phyloP scores from a whole-genome alignment of 2,113 vertebrate genomes.

The Amia ocellicauda region DNA sequence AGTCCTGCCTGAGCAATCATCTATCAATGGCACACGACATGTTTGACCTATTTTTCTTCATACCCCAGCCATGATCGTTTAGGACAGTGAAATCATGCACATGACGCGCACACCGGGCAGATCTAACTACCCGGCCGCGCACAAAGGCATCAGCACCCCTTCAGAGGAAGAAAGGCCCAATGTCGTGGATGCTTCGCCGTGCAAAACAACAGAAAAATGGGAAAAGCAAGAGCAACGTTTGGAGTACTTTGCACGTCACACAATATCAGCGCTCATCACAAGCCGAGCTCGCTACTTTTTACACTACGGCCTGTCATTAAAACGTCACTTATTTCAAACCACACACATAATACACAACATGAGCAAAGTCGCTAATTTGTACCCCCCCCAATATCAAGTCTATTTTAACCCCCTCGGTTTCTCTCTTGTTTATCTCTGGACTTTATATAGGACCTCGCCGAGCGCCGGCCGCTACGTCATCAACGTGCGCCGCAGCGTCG shows the following conservation, averaged over 20 bases:
- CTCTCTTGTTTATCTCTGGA: conserved; percentile 16
- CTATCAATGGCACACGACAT: not conserved
- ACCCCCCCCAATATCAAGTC: conserved; percentile 2
- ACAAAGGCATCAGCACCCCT: not conserved
- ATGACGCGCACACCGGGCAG: not conserved
- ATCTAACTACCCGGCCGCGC: not conserved
- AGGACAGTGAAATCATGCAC: not conserved
- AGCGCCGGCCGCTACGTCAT: conserved; percentile 23
- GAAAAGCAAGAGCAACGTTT: not conserved
- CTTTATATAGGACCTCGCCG: conserved; percentile 6
- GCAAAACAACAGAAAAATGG: too few species aligned
- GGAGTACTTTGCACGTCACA: not conserved
- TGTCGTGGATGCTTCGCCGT: too few species aligned
- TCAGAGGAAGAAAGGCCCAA: too few species aligned
- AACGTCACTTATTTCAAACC: conserved; percentile 8
- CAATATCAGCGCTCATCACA: not conserved
- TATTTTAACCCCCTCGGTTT: conserved; percentile 2
- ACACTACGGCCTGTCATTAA: not conserved
- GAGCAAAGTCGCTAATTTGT: too few species aligned
- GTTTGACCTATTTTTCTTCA: not conserved
- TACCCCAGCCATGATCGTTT: not conserved
- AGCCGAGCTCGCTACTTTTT: not conserved
- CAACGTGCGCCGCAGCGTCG: conserved; percentile 9
- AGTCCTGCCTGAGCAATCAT: not conserved
- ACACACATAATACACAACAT: not conserved